Evolutionary conservation across 1,140 invertebrate genomes (phyloP).

Genomic region (Oncopeltus fasciatus): DNA sequence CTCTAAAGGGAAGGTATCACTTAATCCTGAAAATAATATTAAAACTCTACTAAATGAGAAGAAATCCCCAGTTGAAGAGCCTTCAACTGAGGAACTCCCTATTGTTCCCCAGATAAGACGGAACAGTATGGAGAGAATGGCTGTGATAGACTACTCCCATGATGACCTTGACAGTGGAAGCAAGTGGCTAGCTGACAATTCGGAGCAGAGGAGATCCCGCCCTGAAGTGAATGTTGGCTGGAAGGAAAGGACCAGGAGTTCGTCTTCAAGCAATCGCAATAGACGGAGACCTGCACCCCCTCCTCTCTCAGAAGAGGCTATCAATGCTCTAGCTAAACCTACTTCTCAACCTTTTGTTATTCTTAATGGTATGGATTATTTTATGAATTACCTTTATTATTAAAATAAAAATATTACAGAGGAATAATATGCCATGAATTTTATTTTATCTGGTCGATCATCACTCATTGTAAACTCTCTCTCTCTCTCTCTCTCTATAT

Average conservation of each 20-base stretch:
- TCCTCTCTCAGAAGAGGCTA: slow-evolving; percentile 23
- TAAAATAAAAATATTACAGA: too few species aligned
- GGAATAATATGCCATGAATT: too few species aligned
- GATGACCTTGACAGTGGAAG: background rate
- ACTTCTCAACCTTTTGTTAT: background rate
- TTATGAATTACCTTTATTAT: too few species aligned
- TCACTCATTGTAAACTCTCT: too few species aligned
- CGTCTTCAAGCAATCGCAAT: slow-evolving; percentile 26
- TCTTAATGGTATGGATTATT: slow-evolving; percentile 9
- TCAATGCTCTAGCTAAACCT: slow-evolving; percentile 20
- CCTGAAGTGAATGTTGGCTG: slow-evolving; percentile 13
- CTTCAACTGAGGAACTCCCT: background rate
- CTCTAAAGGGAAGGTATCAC: too few species aligned
- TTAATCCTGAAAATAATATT: too few species aligned
- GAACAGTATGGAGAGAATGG: slow-evolving; percentile 4
- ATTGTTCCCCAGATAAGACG: slow-evolving; percentile 13
- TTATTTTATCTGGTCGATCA: too few species aligned
- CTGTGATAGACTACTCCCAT: background rate
- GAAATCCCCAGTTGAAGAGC: background rate
- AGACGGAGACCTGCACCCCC: slow-evolving; percentile 25
- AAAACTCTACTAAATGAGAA: too few species aligned
- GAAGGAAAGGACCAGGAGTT: slow-evolving; percentile 22
- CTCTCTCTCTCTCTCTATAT: too few species aligned
- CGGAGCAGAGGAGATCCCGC: background rate
- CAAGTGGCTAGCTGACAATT: background rate